Evolutionary conservation across 2,113 vertebrate genomes (phyloP), one percentile per base, ranked within the genome.

Genomic region (Ceratotherium simum): DNA sequence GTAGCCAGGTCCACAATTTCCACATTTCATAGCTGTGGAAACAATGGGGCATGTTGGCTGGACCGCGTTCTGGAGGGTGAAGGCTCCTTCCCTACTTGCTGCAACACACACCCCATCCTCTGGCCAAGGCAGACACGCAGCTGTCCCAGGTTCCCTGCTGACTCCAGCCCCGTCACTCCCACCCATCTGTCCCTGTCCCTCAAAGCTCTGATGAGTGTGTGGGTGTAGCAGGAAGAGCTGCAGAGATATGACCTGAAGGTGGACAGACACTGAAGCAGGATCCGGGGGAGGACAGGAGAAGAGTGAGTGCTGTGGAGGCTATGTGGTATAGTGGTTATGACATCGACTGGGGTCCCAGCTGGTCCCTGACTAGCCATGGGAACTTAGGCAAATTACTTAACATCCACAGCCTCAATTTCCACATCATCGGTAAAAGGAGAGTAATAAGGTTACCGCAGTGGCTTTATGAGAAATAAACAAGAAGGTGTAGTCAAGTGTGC

Each of bases 1-100:
- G 88, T 99, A 99, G 73, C 99, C 99, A 0, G 99, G 99, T 39
- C 99, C 99, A 89, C 99, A 99, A 0, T 97, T 96, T 82, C 97
- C 98, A 16, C 99, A 99, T 36, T 97, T 98, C 0, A 90, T 87
- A 2, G 99, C 99, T 99, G 95, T 1, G 91, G 65, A 96, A 67
- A 97, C 46, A 95, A 56, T 6, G 60, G 25, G 42, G 48, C 17
- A 2, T 0, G 33, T 65, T 31, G 48, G 46, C 20, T 17, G 10
- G 27, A 5, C 29, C 21, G 9, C 1, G 3, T 25, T 13, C 51
- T 16, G n/a, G 42, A 48, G 39, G 58, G 16, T 8, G 12, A 23
- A 81, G 82, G 14, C 48, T 27, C 64, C 51, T 56, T 72, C 2
- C 7, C 31, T 13, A 0, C 23, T 1, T 8, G 29, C 67, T 25